phyloP scores from a whole-genome alignment of 2,113 vertebrate genomes.

The Chaetodon trifascialis region DNA sequence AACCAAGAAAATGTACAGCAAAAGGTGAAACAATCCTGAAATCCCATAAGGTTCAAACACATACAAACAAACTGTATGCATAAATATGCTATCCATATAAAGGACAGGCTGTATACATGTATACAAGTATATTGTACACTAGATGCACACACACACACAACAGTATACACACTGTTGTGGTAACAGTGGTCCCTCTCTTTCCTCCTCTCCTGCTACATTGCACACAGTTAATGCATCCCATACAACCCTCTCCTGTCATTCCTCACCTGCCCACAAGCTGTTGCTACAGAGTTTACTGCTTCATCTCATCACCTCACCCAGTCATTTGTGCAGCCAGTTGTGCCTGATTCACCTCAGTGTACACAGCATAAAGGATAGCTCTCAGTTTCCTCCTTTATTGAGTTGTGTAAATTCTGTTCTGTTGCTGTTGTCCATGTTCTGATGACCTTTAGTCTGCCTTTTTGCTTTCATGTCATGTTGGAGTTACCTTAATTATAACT shows the following conservation, averaged over 20 bases:
- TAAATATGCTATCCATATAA: neutral
- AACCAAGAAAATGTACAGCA: neutral
- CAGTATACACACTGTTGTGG: conserved; percentile 12
- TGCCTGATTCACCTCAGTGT: neutral
- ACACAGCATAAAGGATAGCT: neutral
- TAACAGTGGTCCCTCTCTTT: neutral
- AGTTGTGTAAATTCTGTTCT: neutral
- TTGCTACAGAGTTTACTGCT: neutral
- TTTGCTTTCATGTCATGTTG: neutral
- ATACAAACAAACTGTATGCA: neutral
- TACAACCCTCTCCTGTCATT: neutral
- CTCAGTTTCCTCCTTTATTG: neutral
- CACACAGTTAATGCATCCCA: neutral
- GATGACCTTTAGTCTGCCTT: neutral
- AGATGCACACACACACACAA: neutral
- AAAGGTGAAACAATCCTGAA: neutral
- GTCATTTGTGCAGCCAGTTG: neutral
- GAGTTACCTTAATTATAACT: neutral
- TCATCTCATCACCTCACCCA: neutral
- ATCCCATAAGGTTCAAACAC: neutral
- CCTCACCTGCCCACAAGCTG: neutral
- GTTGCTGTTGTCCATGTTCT: neutral
- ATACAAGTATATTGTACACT: neutral
- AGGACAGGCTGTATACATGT: neutral
- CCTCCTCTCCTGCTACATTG: neutral